Percentiles rank a stretch among this genome's conserved stretches.
phyloP scores from a whole-genome alignment of 2,797 vertebrate species.

The Tapera naevia region DNA sequence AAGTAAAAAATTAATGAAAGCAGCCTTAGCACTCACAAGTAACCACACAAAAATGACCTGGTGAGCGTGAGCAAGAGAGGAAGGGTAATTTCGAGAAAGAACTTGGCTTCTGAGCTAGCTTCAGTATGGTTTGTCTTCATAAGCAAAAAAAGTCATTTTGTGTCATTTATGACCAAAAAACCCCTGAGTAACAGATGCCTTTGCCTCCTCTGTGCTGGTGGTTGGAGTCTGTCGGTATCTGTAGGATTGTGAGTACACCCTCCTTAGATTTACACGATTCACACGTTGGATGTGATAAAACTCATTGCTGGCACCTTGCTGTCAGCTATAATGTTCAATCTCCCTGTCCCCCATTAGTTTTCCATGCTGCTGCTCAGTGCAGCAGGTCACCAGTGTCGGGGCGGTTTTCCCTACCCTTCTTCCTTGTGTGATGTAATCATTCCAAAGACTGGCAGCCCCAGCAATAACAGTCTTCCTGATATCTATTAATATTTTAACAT shows the following conservation, averaged over 20 bases:
- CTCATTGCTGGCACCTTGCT: background rate
- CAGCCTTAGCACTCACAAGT: constrained; percentile 33
- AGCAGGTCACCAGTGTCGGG: background rate
- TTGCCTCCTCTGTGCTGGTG: background rate
- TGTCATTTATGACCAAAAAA: background rate
- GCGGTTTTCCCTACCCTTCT: constrained; percentile 17
- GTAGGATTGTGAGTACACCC: fast-evolving
- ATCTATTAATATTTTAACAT: constrained; percentile 87
- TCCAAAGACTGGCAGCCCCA: constrained; percentile 63
- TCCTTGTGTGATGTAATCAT: constrained; percentile 73
- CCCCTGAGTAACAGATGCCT: background rate
- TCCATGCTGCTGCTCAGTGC: background rate
- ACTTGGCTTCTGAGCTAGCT: background rate
- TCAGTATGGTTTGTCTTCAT: background rate
- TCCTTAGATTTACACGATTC: background rate
- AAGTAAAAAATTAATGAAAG: constrained; percentile 68
- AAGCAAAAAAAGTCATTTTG: background rate
- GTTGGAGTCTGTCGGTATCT: background rate
- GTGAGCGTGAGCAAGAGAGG: background rate
- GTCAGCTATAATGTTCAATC: background rate
- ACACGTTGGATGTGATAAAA: background rate
- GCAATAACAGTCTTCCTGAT: constrained; percentile 77
- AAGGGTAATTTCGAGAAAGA: background rate
- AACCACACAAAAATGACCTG: constrained; percentile 51
- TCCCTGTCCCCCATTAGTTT: background rate